Evolutionary conservation across 2,888 invertebrate species (phyloP), one percentile per base, ranked within the genome.

Genomic region (Tachystola acroxantha): DNA sequence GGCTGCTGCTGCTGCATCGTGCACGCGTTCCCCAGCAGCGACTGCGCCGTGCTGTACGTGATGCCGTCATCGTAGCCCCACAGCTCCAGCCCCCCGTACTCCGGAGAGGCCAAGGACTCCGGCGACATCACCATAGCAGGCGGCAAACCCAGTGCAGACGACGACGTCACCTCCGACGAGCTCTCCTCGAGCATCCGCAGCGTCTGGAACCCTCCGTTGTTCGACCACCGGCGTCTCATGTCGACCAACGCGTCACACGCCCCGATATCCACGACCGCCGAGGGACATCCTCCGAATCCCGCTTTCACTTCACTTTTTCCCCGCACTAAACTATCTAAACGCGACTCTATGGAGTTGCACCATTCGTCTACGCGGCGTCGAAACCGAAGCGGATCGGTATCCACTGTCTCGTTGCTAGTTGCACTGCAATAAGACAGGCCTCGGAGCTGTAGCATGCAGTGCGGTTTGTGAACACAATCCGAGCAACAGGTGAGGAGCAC

Each of bases 161-260:
- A 94, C 22, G 93, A 93, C 34, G 93, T 92, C 76, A 93, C 93
- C 71, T 93, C 92, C 45, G 92, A 90, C 49, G 92, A 92, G 70
- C 92, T 91, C 81, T 92, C 92, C 64, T 92, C 91, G 57, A 92
- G 89, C 78, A 91, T 90, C 55, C 89, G 88, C 77, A 89, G 74
- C 71, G 90, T 81, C 64, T 84, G 88, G 74, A 92, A 90, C 69
- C 91, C 90, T 76, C 92, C 90, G 82, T 92, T 90, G 82, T 92
- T 92, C 50, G 92, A 91, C 92, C 93, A 93, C 85, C 92, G 91
- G 75, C 93, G 91, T 89, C 91, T 92, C 93, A 93, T 93, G 84
- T 88, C 84, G 72, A 71, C 67, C 73, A 75, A 74, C 73, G 79
- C 64, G 69, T 85, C 80, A 80, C 56, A 76, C 80, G 76, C 78